Evolutionary conservation across 2,888 invertebrate genomes (phyloP).

Genomic region (Andrena bicolor): DNA sequence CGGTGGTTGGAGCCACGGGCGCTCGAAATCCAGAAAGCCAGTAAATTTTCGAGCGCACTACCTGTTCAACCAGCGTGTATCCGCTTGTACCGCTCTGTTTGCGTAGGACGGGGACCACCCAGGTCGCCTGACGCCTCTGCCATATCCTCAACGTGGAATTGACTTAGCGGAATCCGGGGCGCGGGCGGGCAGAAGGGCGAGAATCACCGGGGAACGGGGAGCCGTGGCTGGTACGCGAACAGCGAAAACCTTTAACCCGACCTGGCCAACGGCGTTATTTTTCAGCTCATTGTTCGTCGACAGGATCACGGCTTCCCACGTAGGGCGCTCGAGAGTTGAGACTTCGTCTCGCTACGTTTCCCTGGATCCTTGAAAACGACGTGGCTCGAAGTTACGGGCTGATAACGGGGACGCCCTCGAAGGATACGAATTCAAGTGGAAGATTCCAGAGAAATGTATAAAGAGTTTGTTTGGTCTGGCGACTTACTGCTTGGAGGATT

Average conservation of each 20-base stretch:
- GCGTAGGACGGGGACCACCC: conserved; percentile 83
- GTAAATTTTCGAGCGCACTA: conserved; percentile 80
- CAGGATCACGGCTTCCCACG: conserved; percentile 73
- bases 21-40: conserved; percentile 76
- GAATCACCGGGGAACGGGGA: conserved; percentile 43
- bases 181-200: conserved; percentile 32
- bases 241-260: conserved; percentile 72
- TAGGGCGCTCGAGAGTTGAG: conserved; percentile 44
- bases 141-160: conserved; percentile 76
- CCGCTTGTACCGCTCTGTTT: conserved; percentile 77
- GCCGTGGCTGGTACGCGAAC: conserved; percentile 44
- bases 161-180: conserved; percentile 80
- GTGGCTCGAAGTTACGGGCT: neutral
- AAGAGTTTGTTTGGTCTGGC: too few species aligned
- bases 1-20: neutral
- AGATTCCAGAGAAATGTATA: too few species aligned
- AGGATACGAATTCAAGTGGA: neutral
- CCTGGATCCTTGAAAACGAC: neutral
- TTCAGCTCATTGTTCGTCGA: conserved; percentile 78
- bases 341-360: conserved; percentile 31
- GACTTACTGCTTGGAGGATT: too few species aligned
- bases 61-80: conserved; percentile 74
- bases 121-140: conserved; percentile 79
- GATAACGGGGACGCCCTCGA: too few species aligned
- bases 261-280: conserved; percentile 73